A percentile compares a stretch with the other conserved stretches of the same genome.
Evolutionary conservation across 2,113 vertebrate species (phyloP).

Genomic region (Pongo pygmaeus): DNA sequence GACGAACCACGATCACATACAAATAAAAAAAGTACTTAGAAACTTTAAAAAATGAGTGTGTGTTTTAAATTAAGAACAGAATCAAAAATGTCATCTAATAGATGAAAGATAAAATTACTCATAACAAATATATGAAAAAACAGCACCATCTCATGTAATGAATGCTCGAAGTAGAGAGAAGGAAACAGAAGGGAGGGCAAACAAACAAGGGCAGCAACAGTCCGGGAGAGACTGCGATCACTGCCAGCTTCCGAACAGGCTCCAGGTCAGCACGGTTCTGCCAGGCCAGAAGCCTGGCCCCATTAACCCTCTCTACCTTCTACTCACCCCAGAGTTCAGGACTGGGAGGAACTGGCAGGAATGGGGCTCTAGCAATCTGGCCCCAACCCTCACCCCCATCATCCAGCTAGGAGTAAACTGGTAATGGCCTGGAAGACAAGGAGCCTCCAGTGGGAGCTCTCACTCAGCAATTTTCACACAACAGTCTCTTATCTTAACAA

Average conservation of each 20-base stretch:
- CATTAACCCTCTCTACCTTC: neutral
- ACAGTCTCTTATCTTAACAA: constrained; percentile 46
- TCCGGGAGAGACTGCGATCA: neutral
- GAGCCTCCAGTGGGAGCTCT: neutral
- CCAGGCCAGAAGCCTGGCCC: neutral
- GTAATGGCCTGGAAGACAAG: neutral
- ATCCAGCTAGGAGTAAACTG: neutral
- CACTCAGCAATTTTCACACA: constrained; percentile 20
- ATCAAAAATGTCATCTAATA: neutral
- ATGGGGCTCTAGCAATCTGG: neutral
- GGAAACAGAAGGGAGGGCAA: neutral
- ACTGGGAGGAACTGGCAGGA: neutral
- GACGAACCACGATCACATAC: neutral
- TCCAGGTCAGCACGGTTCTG: neutral
- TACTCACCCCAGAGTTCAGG: neutral
- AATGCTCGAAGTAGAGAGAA: neutral
- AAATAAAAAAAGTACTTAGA: constrained; percentile 49
- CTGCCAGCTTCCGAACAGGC: neutral
- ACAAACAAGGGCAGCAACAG: neutral
- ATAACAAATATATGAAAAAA: neutral
- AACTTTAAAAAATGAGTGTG: neutral
- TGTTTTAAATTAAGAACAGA: constrained; percentile 36
- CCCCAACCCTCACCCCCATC: neutral
- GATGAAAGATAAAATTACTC: constrained; percentile 7
- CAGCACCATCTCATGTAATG: neutral